Evolutionary conservation across 2,888 invertebrate genomes (phyloP), one percentile per base, ranked within the genome.

Genomic region (Thereva nobilitata): DNA sequence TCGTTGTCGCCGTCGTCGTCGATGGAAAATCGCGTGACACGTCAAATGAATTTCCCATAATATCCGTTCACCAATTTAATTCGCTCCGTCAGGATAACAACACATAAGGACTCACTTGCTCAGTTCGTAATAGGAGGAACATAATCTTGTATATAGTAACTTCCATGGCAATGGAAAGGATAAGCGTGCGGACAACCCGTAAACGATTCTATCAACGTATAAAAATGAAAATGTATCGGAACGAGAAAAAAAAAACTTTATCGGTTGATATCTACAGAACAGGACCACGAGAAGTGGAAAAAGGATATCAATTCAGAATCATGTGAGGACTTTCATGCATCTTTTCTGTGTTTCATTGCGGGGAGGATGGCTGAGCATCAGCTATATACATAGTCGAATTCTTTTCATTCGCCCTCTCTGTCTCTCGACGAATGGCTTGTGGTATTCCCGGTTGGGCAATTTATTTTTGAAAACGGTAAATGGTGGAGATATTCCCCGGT

Each of bases 21-120:
- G 40, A 23, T 52, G 55, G 49, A 42, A 67, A 67, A 67, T 67
- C 67, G 67, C 65, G 65, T 69, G 67, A 67, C 69, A 69, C 54
- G 64, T 66, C 69, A 69, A 67, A 67, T 69, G 65, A 64, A 69
- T 69, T 69, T 65, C 50, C 55, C 61, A 63, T 63, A 56, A 65
- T 67, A 65, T 65, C 61, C 65, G 55, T 69, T 69, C 45, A 57
- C 65, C 53, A 68, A 68, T 68, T 68, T 65, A 68, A 68, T 68
- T 68, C 55, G 49, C 61, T 40, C 37, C 41, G 61, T 55, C 68
- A 65, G 54, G 59, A 12, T 37, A 63, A 23, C 23, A 23, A 23
- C 23, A 38, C 5, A n/a, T 7, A 41, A 52, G 61, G 8, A 67
- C 55, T 44, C 47, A 59, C n/a, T 47, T 41, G 23, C 23, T 23